These are phyloP conservation scores for Entomyzon cyanotis DNA, from an alignment of 2,113 vertebrate genomes.

Conservation along the genomic window DNA sequence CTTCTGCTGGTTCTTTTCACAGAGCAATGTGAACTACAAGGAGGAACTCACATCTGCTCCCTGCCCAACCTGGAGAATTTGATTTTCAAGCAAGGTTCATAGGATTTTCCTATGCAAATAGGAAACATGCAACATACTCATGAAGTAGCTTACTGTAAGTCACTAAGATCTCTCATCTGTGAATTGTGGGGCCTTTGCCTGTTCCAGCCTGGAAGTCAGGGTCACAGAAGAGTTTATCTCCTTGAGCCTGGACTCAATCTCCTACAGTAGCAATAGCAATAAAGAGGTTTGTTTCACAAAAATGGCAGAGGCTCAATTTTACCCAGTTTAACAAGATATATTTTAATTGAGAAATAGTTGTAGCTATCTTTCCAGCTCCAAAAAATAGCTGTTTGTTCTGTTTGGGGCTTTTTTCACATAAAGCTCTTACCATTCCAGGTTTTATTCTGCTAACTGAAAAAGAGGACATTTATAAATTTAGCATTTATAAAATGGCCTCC, in stretches of 20 bases:
- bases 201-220: not conserved
- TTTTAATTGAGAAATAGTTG: not conserved
- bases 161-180: not conserved
- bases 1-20: not conserved
- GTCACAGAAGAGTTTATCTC: not conserved
- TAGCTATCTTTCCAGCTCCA: not conserved
- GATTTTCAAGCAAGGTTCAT: not conserved
- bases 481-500: not conserved
- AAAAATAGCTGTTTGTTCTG: not conserved
- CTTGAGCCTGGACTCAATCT: not conserved
- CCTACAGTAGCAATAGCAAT: not conserved
- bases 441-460: not conserved
- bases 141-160: not conserved
- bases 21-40: not conserved
- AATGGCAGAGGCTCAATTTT: not conserved
- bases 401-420: not conserved
- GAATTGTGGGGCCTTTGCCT: accelerated
- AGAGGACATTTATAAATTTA: not conserved
- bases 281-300: not conserved
- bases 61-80: not conserved
- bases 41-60: accelerated
- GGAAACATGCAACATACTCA: not conserved
- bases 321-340: not conserved
- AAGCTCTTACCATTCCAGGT: not conserved
- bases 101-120: not conserved